phyloP scores from a whole-genome alignment of 2,888 invertebrate genomes.

The Malthinus seriepunctatus region DNA sequence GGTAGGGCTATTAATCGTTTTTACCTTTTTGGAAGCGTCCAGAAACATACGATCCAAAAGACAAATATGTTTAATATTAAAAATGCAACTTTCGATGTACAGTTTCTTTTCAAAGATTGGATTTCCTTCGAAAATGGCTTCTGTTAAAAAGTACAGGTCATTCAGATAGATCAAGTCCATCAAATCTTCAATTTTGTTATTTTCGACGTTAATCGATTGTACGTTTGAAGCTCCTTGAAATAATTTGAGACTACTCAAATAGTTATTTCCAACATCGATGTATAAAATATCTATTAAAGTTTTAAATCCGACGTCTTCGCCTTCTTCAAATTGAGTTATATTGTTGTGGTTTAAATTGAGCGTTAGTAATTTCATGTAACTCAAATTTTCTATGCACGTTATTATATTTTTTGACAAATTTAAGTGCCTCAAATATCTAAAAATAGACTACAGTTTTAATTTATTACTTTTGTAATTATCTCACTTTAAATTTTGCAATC shows the following conservation, averaged over 20 bases:
- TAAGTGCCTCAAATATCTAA: conserved; percentile 61
- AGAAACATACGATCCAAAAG: conserved; percentile 49
- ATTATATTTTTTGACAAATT: conserved; percentile 66
- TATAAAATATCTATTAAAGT: conserved; percentile 59
- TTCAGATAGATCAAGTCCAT: conserved; percentile 49
- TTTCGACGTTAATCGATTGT: conserved; percentile 46
- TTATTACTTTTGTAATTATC: neutral
- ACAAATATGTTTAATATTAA: conserved; percentile 46
- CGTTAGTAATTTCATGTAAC: conserved; percentile 55
- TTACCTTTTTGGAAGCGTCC: conserved; percentile 45
- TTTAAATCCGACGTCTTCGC: conserved; percentile 54
- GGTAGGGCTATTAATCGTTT: too few species aligned
- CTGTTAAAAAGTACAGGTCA: conserved; percentile 43
- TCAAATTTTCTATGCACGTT: conserved; percentile 60
- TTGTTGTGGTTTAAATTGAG: conserved; percentile 40
- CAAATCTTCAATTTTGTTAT: conserved; percentile 49
- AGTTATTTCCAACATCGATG: conserved; percentile 61
- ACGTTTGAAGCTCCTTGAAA: conserved; percentile 53
- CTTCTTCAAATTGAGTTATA: conserved; percentile 46
- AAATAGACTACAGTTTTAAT: conserved; percentile 26
- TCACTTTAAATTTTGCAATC: conserved; percentile 22
- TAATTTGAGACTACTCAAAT: conserved; percentile 58
- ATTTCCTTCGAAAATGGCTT: conserved; percentile 49
- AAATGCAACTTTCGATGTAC: conserved; percentile 49
- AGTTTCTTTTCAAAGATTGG: conserved; percentile 40